Percentiles rank a stretch among this genome's conserved stretches.
Evolutionary conservation across 64 coral and sea anemone genomes (phyloP).

Genomic region (Pachyseris speciosa): DNA sequence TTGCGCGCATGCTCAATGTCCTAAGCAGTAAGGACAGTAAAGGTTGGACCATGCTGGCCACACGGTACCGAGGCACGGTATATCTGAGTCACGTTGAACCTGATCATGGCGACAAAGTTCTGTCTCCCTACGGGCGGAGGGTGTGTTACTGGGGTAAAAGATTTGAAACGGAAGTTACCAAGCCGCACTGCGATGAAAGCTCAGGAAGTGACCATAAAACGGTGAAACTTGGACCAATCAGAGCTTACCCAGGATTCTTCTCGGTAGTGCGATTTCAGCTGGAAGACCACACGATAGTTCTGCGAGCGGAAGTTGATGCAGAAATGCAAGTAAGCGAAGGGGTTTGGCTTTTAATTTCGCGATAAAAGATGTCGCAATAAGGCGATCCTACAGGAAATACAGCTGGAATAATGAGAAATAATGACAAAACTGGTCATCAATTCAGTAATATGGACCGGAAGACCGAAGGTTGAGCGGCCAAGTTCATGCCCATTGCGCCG

Average conservation of each 20-base stretch:
- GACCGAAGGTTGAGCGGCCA: too few relatives aligned
- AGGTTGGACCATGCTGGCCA: constrained; percentile 21
- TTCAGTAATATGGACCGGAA: too few relatives aligned
- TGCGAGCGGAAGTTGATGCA: constrained; percentile 24
- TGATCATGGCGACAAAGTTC: neutral
- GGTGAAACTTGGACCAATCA: neutral
- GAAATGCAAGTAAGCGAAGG: constrained; percentile 1
- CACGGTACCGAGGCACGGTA: neutral
- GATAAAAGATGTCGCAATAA: too few relatives aligned
- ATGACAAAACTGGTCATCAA: too few relatives aligned
- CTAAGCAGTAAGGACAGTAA: constrained; percentile 1
- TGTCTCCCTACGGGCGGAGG: neutral
- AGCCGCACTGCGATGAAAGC: neutral
- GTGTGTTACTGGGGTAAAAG: constrained; percentile 35
- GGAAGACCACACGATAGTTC: constrained; percentile 17
- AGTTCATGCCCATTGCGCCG: too few relatives aligned
- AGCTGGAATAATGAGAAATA: too few relatives aligned
- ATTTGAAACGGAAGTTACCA: constrained; percentile 33
- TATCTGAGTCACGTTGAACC: constrained; percentile 35
- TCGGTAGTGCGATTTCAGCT: constrained; percentile 28
- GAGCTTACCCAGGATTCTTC: constrained; percentile 44
- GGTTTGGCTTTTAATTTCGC: neutral
- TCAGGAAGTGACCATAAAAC: neutral
- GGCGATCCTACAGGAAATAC: too few relatives aligned
- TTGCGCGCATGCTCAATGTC: constrained; percentile 4